phyloP scores from a whole-genome alignment of 1,140 invertebrate genomes.

The Stenopsyche tienmushanensis region DNA sequence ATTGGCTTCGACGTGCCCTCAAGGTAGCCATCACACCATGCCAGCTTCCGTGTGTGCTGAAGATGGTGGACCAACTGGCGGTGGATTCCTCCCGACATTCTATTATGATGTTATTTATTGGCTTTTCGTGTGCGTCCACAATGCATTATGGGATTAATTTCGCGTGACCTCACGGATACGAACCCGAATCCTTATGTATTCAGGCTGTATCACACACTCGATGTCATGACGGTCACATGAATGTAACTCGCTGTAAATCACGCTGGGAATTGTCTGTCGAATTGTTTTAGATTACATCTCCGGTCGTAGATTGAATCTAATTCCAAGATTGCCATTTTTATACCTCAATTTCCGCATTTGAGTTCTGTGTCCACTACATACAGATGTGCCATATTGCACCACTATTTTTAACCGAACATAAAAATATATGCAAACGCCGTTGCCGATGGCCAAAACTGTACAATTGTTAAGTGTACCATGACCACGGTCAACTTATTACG shows the following conservation, averaged over 20 bases:
- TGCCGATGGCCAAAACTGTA: too few relatives aligned
- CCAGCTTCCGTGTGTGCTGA: constrained; percentile 18
- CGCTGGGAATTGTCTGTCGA: not conserved
- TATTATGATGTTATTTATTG: constrained; percentile 26
- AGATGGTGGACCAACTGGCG: not conserved
- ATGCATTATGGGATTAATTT: constrained; percentile 28
- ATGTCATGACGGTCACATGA: not conserved
- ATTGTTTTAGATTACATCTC: not conserved
- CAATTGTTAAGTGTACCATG: too few relatives aligned
- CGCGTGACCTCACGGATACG: constrained; percentile 24
- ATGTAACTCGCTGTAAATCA: not conserved
- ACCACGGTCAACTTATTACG: not conserved
- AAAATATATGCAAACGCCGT: too few relatives aligned
- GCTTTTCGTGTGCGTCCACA: constrained; percentile 23
- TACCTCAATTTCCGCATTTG: too few relatives aligned
- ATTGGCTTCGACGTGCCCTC: not conserved
- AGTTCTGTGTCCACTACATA: too few relatives aligned
- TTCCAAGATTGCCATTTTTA: too few relatives aligned
- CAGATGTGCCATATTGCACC: too few relatives aligned
- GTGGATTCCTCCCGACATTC: not conserved
- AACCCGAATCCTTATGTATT: constrained; percentile 15
- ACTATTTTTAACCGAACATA: too few relatives aligned
- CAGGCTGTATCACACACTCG: not conserved
- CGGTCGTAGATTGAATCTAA: too few relatives aligned
- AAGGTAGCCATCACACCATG: not conserved